These are phyloP conservation scores for Labeo catla DNA, from an alignment of 2,113 vertebrate genomes.

Conservation along the genomic window DNA sequence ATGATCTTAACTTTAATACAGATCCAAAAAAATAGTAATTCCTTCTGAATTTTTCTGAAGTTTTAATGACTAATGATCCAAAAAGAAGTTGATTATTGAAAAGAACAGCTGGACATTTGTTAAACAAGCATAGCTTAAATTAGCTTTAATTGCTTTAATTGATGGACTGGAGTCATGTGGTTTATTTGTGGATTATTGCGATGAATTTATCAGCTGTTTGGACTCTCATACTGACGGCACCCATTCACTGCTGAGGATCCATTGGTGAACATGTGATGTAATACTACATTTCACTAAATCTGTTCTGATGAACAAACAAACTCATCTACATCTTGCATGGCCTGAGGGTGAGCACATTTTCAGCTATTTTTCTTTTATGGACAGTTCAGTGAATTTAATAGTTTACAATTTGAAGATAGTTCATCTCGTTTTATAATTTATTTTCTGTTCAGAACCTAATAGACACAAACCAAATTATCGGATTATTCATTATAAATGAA, in stretches of 20 bases:
- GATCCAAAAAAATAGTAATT: no score
- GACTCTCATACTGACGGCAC: no score
- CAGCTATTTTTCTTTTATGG: background rate
- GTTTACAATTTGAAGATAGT: background rate
- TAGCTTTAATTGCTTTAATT: no score
- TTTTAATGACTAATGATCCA: no score
- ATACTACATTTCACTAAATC: no score
- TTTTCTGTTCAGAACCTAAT: background rate
- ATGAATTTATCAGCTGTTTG: background rate
- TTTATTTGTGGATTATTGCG: background rate
- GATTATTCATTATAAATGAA: background rate
- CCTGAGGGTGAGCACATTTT: background rate
- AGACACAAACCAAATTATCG: background rate
- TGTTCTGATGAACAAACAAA: background rate
- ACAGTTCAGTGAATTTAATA: background rate
- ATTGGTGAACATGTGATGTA: background rate
- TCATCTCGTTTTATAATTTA: background rate
- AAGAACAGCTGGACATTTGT: no score
- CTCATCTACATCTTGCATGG: background rate
- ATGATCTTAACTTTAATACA: no score
- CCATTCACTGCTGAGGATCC: background rate
- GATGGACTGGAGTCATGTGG: background rate
- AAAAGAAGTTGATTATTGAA: no score
- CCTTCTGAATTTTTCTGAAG: no score
- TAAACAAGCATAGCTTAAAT: no score